These are phyloP conservation scores for Xiphophorus maculatus DNA, from an alignment of 2,113 vertebrate genomes.

Conservation along the genomic window DNA sequence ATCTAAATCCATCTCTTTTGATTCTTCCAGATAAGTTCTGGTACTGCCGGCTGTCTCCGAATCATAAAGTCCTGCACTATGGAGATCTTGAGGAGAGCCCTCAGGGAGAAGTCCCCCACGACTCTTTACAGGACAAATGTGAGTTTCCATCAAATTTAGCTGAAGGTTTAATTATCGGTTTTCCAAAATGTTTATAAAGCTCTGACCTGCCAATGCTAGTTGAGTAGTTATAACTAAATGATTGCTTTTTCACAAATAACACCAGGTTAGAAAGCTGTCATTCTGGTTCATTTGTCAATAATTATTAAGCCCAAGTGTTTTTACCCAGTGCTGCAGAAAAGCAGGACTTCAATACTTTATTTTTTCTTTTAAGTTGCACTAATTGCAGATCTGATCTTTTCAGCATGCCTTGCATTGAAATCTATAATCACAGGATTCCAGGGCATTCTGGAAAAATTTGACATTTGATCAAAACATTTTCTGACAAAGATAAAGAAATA, in stretches of 20 bases:
- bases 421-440: neutral
- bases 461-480: neutral
- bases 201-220: neutral
- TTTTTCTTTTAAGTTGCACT: neutral
- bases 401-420: neutral
- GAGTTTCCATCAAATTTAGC: conserved; percentile 72
- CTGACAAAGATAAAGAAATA: neutral
- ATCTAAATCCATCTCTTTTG: conserved; percentile 38
- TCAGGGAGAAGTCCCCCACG: conserved; percentile 95
- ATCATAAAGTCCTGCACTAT: conserved; percentile 99
- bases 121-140: conserved; percentile 98
- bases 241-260: neutral
- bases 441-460: neutral
- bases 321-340: neutral
- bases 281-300: neutral
- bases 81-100: conserved; percentile 98
- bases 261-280: neutral
- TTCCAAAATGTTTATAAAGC: too few relatives aligned
- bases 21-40: conserved; percentile 93
- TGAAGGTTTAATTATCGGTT: too few relatives aligned
- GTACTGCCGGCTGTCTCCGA: conserved; percentile 98
- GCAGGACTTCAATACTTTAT: neutral
- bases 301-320: too few relatives aligned
- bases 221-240: too few relatives aligned
- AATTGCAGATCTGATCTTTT: neutral